Evolutionary conservation across 2,797 vertebrate species (phyloP).

Genomic region (Platalea minor): DNA sequence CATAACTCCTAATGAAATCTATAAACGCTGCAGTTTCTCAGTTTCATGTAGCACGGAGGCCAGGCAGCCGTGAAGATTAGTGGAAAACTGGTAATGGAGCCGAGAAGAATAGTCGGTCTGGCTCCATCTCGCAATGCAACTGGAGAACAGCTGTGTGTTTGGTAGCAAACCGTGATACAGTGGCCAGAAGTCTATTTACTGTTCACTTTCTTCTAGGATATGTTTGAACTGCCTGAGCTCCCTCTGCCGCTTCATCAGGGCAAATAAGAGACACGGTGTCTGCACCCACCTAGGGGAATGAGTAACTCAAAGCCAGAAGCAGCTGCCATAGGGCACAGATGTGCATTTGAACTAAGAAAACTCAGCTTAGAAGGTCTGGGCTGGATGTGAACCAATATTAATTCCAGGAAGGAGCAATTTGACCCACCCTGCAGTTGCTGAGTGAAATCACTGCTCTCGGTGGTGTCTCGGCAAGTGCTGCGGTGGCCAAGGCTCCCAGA

Average conservation of each 20-base stretch:
- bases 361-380: not conserved
- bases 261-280: not conserved
- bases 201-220: not conserved
- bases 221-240: not conserved
- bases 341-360: not conserved
- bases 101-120: not conserved
- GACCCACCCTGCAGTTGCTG: not conserved
- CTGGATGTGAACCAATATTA: not conserved
- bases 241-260: not conserved
- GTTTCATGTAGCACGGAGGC: not conserved
- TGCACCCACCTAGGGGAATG: not conserved
- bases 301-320: not conserved
- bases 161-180: not conserved
- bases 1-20: not conserved
- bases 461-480: accelerated
- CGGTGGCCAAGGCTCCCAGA: not conserved
- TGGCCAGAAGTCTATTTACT: not conserved
- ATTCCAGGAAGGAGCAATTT: not conserved
- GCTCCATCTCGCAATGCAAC: not conserved
- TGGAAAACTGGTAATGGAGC: not conserved
- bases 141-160: not conserved
- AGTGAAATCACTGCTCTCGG: not conserved
- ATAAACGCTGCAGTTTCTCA: not conserved
- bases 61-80: not conserved
- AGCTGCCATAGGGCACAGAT: not conserved